Base-by-base conservation (phyloP, 2,797 vertebrate genomes). In the Mus caroli region DNA sequence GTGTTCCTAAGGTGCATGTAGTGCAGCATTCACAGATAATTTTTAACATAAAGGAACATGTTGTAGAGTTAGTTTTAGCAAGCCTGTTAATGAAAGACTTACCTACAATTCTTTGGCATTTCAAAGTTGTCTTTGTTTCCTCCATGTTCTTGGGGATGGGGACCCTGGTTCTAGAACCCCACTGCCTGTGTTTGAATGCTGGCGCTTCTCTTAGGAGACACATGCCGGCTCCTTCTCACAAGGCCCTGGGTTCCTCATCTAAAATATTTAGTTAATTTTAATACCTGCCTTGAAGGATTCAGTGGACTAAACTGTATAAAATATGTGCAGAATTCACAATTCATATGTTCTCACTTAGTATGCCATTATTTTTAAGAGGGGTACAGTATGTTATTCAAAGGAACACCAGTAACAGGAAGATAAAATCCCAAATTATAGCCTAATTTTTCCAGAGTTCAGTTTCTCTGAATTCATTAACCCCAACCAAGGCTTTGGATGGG, bases 391-490 rank as follows among this genome's bases (percentile, higher is more conserved):
- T 71, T 89, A 91, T 91, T 93, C 88, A 90, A 54, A 22, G 77
- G 78, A 92, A 88, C 19, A 88, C 83, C 56, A 93, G 19, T 95
- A 91, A 92, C 26, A 95, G 50, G n/a, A 94, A 78, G 22, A 76
- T 94, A 85, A 87, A 54, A 88, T 78, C 69, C 34, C 13, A 95
- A 28, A 96, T 85, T 94, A 80, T 7, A 78, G 46, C 54, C 58
- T 95, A 94, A 67, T 95, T 95, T 96, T 94, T 62, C n/a, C 37
- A 75, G 26, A 80, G 34, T 94, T 94, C 40, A 95, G 6, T 14
- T 91, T 83, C 90, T 90, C 94, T 60, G 10, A 28, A 40, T 90
- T 96, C 34, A 69, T 9, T 94, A 92, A 85, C 50, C 8, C 31
- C 78, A 71, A 76, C 43, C 37, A 94, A 75, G 28, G 5, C 24